These are phyloP conservation scores for Mesorhabditis spiculigera DNA, from an alignment of 2,888 invertebrate genomes.

Conservation along the genomic window DNA sequence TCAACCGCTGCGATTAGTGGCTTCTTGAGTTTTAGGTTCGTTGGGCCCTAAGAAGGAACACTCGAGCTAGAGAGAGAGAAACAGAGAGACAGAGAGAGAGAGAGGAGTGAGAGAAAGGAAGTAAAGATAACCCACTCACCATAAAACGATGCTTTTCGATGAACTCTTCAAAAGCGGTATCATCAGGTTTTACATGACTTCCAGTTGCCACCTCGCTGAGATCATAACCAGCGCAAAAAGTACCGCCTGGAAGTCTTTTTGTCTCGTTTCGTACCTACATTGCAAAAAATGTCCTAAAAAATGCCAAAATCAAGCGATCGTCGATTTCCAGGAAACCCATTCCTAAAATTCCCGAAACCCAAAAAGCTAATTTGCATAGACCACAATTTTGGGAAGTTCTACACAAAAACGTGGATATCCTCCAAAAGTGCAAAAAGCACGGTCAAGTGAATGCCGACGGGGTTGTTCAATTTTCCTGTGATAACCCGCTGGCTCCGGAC, in stretches of 20 bases:
- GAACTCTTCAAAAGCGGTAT: constrained; percentile 15
- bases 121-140: constrained; percentile 15
- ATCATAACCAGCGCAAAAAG: constrained; percentile 88
- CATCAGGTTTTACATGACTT: constrained; percentile 19
- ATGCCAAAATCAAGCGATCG: too few species aligned
- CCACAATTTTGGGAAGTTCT: background rate
- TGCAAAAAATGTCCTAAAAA: too few species aligned
- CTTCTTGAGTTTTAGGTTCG: constrained; percentile 74
- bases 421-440: too few species aligned
- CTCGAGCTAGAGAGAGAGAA: too few species aligned
- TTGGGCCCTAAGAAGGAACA: constrained; percentile 58
- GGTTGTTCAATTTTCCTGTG: too few species aligned
- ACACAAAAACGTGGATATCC: background rate
- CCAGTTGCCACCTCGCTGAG: constrained; percentile 69
- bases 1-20: constrained; percentile 83
- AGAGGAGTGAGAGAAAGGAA: background rate
- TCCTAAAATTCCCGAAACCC: too few species aligned
- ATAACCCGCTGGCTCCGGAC: too few species aligned
- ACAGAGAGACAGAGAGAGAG: background rate
- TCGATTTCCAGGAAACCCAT: too few species aligned
- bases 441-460: too few species aligned
- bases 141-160: constrained; percentile 36
- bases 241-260: constrained; percentile 71
- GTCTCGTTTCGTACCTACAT: background rate
- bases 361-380: too few species aligned